Conservation (phyloP, 1,140 invertebrate species). For the Drosophila orena region DNA sequence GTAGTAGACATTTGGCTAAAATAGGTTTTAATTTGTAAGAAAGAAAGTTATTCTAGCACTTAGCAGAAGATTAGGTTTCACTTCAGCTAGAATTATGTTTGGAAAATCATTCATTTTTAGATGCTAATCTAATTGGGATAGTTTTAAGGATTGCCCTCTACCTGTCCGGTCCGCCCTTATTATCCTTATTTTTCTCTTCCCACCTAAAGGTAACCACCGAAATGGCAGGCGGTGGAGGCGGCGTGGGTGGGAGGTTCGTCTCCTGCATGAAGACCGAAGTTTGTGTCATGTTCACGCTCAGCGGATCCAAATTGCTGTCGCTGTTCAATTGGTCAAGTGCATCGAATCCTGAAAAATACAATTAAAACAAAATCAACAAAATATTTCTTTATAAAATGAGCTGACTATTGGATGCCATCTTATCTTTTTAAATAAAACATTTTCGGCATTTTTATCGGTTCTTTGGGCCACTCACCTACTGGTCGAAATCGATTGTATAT, state of each 20-base stretch:
- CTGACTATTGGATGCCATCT: background rate
- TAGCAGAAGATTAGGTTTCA: conserved; percentile 26
- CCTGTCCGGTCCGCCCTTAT: conserved; percentile 87
- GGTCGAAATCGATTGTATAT: conserved; percentile 89
- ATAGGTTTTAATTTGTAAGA: background rate
- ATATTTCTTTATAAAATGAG: background rate
- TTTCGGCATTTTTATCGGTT: too few species aligned
- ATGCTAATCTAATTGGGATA: conserved; percentile 19
- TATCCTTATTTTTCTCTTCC: conserved; percentile 86
- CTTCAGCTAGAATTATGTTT: conserved; percentile 32
- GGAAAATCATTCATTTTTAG: conserved; percentile 32
- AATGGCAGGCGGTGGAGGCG: conserved; percentile 89
- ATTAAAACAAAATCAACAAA: background rate
- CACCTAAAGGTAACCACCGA: conserved; percentile 95
- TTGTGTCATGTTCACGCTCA: conserved; percentile 77
- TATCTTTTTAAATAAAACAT: too few species aligned
- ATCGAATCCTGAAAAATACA: conserved; percentile 37
- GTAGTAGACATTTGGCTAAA: conserved; percentile 22
- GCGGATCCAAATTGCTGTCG: conserved; percentile 62
- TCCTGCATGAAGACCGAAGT: conserved; percentile 84
- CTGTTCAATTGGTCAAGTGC: conserved; percentile 41
- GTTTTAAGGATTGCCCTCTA: conserved; percentile 86
- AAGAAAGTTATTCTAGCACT: conserved; percentile 28
- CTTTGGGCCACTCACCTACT: conserved; percentile 80
- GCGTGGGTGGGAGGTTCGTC: conserved; percentile 81